Evolutionary conservation across 2,113 vertebrate genomes (phyloP).

Genomic region (Mohoua ochrocephala): DNA sequence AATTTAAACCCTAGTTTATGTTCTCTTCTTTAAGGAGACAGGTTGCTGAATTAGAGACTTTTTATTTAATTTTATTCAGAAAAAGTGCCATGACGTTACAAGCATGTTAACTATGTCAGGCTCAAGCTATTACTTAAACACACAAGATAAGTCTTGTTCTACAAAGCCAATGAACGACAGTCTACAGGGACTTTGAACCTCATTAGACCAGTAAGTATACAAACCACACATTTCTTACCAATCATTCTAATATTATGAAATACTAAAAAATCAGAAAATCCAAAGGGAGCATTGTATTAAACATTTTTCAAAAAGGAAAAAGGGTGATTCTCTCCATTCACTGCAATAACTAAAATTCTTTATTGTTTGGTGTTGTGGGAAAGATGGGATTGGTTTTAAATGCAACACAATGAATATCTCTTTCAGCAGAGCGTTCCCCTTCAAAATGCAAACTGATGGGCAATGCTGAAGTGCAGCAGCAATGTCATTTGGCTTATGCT

Average conservation of each 20-base stretch:
- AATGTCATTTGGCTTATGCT: not conserved
- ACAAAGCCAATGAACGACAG: not conserved
- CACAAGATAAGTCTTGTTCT: not conserved
- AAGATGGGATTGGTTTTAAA: not conserved
- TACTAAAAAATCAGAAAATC: not conserved
- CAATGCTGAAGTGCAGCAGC: not conserved
- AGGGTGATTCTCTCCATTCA: not conserved
- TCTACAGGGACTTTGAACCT: not conserved
- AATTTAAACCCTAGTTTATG: not conserved
- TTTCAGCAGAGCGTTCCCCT: not conserved
- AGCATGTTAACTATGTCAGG: not conserved
- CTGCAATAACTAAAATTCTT: not conserved
- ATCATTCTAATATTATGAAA: not conserved
- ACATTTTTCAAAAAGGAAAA: not conserved
- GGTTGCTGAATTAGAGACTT: not conserved
- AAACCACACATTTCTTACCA: not conserved
- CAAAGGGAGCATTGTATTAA: not conserved
- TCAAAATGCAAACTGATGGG: not conserved
- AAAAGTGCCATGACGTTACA: not conserved
- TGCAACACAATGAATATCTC: not conserved
- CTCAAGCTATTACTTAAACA: not conserved
- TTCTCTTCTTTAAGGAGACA: not conserved
- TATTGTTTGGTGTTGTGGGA: not conserved
- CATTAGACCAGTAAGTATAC: not conserved
- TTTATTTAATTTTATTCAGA: not conserved